Conservation (phyloP, 2,113 vertebrate genomes). For the Panthera tigris region DNA sequence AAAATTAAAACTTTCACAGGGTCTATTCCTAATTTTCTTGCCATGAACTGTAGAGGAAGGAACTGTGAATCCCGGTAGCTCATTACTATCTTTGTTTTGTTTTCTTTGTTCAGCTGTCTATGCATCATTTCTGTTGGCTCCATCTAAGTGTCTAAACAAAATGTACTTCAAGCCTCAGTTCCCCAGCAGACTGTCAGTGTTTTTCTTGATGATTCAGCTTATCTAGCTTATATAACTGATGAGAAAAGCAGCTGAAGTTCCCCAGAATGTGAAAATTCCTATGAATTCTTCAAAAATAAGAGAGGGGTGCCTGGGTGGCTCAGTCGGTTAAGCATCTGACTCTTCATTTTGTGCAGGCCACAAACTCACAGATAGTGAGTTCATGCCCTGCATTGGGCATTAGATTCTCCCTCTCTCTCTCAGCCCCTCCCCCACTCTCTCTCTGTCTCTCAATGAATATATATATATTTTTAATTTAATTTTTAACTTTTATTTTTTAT, state of each 20-base stretch:
- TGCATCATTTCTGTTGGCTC: neutral
- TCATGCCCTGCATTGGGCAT: no score
- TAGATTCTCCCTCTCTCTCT: no score
- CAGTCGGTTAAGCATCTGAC: no score
- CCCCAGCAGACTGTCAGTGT: neutral
- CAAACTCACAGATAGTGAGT: no score
- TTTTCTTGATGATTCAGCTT: neutral
- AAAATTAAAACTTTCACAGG: neutral
- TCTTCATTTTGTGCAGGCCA: no score
- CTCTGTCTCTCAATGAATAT: no score
- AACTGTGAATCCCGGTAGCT: neutral
- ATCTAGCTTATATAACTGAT: neutral
- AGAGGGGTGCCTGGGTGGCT: no score
- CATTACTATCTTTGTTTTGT: neutral
- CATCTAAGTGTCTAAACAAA: neutral
- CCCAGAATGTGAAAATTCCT: neutral
- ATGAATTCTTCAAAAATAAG: neutral
- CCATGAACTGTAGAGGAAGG: neutral
- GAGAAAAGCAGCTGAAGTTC: neutral
- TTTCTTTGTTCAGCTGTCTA: neutral
- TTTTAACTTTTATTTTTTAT: no score
- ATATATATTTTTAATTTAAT: no score
- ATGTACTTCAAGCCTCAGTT: neutral
- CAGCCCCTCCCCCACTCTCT: no score
- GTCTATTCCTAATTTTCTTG: neutral